Conservation (phyloP, 2,113 vertebrate genomes). For the Triplophysa tibetana region DNA sequence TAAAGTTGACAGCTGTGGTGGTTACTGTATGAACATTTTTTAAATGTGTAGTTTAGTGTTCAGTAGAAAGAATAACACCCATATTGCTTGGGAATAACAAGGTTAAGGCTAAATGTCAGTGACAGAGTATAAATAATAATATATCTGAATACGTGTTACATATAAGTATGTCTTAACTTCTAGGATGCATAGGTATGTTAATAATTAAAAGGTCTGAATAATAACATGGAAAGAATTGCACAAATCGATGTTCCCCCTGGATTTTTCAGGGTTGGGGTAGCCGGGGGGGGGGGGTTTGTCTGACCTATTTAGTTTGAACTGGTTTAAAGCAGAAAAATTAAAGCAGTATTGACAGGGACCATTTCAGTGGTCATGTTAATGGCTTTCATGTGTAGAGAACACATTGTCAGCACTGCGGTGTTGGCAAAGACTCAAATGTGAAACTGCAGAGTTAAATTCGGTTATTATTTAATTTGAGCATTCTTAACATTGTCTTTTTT, state of each 20-base stretch:
- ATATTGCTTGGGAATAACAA: too few species aligned
- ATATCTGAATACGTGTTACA: not conserved
- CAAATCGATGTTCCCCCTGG: not conserved
- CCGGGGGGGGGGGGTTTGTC: not conserved
- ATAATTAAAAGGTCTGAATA: too few species aligned
- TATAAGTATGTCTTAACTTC: not conserved
- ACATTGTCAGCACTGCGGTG: constrained; percentile 27
- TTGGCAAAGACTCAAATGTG: constrained; percentile 1
- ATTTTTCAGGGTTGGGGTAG: not conserved
- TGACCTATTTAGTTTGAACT: constrained; percentile 20
- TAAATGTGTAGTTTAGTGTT: too few species aligned
- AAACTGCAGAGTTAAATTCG: constrained; percentile 28
- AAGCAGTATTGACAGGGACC: constrained; percentile 11
- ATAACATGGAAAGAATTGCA: too few species aligned
- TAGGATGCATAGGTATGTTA: too few species aligned
- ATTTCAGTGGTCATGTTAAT: constrained; percentile 20
- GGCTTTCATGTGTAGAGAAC: not conserved
- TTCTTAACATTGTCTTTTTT: constrained; percentile 14
- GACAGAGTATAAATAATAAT: too few species aligned
- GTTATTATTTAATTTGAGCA: constrained; percentile 35
- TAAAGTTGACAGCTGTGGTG: too few species aligned
- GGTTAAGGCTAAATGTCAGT: too few species aligned
- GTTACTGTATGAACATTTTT: too few species aligned
- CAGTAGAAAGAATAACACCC: too few species aligned
- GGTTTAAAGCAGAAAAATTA: constrained; percentile 23